Conservation (phyloP, 2,888 invertebrate genomes). For the Noctua janthe region DNA sequence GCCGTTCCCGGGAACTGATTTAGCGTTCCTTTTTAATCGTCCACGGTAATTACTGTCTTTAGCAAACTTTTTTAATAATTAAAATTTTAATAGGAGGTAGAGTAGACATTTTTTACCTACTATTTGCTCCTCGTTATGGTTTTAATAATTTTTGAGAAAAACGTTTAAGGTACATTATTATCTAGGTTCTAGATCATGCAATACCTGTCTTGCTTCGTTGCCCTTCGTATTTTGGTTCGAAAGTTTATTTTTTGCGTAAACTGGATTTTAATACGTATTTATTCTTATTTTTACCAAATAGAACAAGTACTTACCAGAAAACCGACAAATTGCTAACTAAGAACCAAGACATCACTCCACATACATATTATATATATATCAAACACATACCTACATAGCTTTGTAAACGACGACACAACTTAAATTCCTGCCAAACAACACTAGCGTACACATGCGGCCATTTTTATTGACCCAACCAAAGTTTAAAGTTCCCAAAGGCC, state of each 20-base stretch:
- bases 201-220: neutral
- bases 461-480: conserved; percentile 19
- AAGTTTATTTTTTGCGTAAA: neutral
- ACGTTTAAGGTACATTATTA: neutral
- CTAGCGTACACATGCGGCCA: neutral
- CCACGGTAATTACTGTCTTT: conserved; percentile 40
- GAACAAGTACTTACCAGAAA: neutral
- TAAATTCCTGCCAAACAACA: neutral
- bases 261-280: neutral
- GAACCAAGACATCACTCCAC: neutral
- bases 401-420: neutral
- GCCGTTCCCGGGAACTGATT: conserved; percentile 54
- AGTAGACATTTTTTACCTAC: neutral
- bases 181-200: neutral
- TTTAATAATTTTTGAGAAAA: neutral
- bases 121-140: neutral
- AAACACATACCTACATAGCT: neutral
- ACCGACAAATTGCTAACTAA: neutral
- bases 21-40: conserved; percentile 54
- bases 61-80: conserved; percentile 29
- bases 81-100: conserved; percentile 13
- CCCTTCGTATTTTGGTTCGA: neutral
- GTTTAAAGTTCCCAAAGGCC: conserved; percentile 21
- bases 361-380: neutral
- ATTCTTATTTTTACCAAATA: neutral